Base-by-base conservation (phyloP, 2,113 vertebrate species). In the Psittacula cyanocephala region DNA sequence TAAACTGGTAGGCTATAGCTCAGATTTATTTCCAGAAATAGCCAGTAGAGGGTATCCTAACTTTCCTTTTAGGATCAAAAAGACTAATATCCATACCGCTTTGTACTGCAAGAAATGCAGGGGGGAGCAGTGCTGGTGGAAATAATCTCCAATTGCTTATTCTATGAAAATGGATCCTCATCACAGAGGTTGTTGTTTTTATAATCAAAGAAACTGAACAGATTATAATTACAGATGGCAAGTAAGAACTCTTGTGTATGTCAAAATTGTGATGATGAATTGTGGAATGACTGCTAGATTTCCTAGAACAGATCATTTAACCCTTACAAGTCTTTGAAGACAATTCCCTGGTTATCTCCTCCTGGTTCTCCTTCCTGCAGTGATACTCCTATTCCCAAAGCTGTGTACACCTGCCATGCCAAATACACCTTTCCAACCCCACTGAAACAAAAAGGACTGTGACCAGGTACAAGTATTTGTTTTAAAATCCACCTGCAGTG, bases 31-130 rank as follows among this genome's bases (percentile, higher is more conserved):
- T 88, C 94, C 68, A 52, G 81, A 91, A 81, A 80, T 33, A 96
- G 33, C 86, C 96, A 95, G 90, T 28, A 96, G 96, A 93, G 93
- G 88, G 93, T 88, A 90, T 46, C 80, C 55, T 83, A 94, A 78
- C 91, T 83, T 94, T 39, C 75, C 76, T 86, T 53, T 75, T 88
- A 53, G 80, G 47, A 87, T 37, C 49, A 83, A 53, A 86, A 85
- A 57, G 53, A 76, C 49, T 28, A 84, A 64, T 31, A 69, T 5
- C 41, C 55, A 67, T 62, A 83, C 14, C 1, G 8, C 27, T 89
- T 82, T 39, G 28, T 57, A 89, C 79, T 35, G 68, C 70, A 94
- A 89, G 47, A 79, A 88, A 86, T 37, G 25, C 37, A 19, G 27
- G 6, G 23, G 27, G 35, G 10, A 19, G 24, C n/a, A 23, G 33